A percentile compares a stretch with the other conserved stretches of the same genome.
Evolutionary conservation across 2,888 invertebrate genomes (phyloP).

Genomic region (Odontothrips loti): DNA sequence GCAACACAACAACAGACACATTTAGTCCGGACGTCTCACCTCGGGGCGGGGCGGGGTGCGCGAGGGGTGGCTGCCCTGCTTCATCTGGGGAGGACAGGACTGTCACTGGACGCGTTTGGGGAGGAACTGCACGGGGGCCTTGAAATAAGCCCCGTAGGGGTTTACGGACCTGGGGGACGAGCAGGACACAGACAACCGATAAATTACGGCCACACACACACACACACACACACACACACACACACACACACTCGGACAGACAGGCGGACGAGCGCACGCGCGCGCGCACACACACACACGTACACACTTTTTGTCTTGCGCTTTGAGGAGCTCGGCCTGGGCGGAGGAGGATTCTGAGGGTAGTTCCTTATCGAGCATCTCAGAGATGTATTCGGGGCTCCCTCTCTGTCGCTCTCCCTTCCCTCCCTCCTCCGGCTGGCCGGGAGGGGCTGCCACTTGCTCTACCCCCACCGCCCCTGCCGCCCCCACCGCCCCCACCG

Average conservation of each 20-base stretch:
- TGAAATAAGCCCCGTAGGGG: not conserved
- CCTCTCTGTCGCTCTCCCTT: too few species aligned
- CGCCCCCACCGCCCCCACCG: too few species aligned
- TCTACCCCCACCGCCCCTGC: too few species aligned
- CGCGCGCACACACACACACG: not conserved
- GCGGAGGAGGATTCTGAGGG: not conserved
- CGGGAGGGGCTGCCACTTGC: too few species aligned
- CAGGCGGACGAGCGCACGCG: not conserved
- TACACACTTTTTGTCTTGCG: slow-evolving; percentile 3
- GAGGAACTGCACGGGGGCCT: not conserved
- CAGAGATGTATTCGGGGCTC: slow-evolving; percentile 18
- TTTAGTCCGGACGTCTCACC: too few species aligned
- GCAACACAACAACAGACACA: too few species aligned
- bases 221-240: not conserved
- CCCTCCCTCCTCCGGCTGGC: too few species aligned
- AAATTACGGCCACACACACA: not conserved
- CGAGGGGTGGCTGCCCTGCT: too few species aligned
- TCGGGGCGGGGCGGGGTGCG: too few species aligned
- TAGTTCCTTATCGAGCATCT: not conserved
- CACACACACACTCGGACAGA: not conserved
- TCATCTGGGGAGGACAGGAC: too few species aligned
- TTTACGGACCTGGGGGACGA: not conserved
- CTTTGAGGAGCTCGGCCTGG: not conserved
- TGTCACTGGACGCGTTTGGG: too few species aligned
- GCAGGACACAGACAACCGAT: not conserved